Evolutionary conservation across 2,113 vertebrate genomes (phyloP).

Genomic region (Climacteris rufus): DNA sequence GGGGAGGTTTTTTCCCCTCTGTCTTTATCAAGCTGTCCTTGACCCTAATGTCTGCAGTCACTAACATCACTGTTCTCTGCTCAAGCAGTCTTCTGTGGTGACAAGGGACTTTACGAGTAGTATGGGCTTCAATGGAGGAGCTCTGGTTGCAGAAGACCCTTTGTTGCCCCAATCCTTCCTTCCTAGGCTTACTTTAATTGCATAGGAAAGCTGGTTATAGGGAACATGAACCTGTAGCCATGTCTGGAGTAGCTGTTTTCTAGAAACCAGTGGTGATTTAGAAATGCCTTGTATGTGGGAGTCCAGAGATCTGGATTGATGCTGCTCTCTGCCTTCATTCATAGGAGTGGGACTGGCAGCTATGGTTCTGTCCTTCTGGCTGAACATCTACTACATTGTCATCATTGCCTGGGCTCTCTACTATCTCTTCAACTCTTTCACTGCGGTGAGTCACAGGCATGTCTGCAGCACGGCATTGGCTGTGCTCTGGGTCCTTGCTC

Average conservation of each 20-base stretch:
- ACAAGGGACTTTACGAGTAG: not conserved
- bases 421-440: conserved; percentile 89
- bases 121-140: not conserved
- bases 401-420: conserved; percentile 92
- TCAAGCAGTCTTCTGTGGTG: not conserved
- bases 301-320: not conserved
- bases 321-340: not conserved
- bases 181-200: not conserved
- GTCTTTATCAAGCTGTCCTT: not conserved
- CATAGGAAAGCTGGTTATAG: not conserved
- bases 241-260: not conserved
- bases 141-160: not conserved
- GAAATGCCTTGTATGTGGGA: not conserved
- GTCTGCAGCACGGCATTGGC: not conserved
- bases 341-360: conserved; percentile 87
- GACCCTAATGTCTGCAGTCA: not conserved
- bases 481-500: not conserved
- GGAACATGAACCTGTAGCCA: accelerated
- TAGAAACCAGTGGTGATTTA: not conserved
- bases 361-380: conserved; percentile 88
- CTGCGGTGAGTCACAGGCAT: conserved; percentile 55
- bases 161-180: not conserved
- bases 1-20: not conserved
- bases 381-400: conserved; percentile 91
- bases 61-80: not conserved